Conservation (phyloP, 2,113 vertebrate species). For the Orientallactaga bullata region DNA sequence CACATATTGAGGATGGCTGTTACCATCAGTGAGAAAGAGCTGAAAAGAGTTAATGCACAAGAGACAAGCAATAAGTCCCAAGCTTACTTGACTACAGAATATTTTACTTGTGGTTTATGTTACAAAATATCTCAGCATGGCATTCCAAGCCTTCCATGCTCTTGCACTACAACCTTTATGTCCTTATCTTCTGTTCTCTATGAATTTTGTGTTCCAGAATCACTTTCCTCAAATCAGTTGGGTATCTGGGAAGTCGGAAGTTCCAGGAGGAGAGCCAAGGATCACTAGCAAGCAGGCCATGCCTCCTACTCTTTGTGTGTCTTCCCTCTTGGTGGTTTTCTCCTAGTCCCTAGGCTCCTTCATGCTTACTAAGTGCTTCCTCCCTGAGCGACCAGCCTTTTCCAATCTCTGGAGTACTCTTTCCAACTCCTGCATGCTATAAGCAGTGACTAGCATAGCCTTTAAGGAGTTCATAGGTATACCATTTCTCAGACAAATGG, state of each 20-base stretch:
- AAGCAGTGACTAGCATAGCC: background rate
- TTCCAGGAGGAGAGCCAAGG: background rate
- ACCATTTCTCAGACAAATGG: background rate
- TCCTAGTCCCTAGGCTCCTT: background rate
- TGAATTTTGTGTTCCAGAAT: constrained; percentile 38
- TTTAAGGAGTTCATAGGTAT: background rate
- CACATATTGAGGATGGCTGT: background rate
- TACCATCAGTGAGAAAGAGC: background rate
- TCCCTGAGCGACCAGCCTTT: background rate
- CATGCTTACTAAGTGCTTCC: background rate
- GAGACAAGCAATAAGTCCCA: background rate
- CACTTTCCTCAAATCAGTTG: background rate
- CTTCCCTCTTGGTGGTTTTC: background rate
- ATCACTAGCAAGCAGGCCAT: background rate
- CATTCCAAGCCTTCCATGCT: constrained; percentile 10
- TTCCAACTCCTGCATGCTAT: background rate
- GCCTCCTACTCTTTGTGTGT: background rate
- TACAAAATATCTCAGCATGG: background rate
- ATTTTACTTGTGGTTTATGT: constrained; percentile 32
- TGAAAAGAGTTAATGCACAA: background rate
- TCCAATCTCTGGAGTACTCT: background rate
- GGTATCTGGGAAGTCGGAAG: constrained; percentile 49
- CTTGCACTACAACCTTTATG: background rate
- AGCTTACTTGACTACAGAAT: background rate
- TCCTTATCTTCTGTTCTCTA: background rate